A percentile compares a stretch with the other conserved stretches of the same genome.
phyloP scores from a whole-genome alignment of 2,113 vertebrate genomes.

The Peucedramus taeniatus region DNA sequence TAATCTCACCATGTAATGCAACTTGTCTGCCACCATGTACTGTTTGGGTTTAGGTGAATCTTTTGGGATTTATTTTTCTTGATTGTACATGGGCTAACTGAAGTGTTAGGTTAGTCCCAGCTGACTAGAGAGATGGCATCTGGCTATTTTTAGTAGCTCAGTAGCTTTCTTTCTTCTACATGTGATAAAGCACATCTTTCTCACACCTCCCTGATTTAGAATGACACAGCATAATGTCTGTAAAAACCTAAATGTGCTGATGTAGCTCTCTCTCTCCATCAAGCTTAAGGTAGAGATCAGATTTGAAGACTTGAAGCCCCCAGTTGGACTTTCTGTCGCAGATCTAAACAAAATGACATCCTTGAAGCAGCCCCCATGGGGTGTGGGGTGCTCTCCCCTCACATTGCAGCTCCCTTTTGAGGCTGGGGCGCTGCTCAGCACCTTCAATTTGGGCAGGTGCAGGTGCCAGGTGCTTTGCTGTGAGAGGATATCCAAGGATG shows the following conservation, averaged over 20 bases:
- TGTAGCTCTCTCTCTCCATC: background rate
- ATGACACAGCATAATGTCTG: background rate
- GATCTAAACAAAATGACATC: background rate
- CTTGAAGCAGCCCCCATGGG: background rate
- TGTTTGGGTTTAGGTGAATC: background rate
- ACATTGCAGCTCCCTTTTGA: background rate
- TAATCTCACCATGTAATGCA: background rate
- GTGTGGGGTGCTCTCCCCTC: background rate
- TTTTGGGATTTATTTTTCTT: background rate
- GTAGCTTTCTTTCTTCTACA: background rate
- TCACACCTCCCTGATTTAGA: background rate
- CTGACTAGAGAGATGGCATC: background rate
- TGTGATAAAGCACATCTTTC: background rate
- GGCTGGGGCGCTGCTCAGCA: background rate
- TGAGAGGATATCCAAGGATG: background rate
- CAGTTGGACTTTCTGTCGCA: background rate
- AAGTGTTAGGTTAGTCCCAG: background rate
- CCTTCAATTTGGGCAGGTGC: background rate
- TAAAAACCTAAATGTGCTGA: background rate
- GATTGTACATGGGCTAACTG: background rate
- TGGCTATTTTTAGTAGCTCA: background rate
- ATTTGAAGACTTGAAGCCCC: background rate
- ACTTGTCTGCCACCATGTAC: background rate
- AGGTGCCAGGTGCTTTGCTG: background rate
- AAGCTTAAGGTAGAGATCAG: background rate